phyloP scores from a whole-genome alignment of 1,140 invertebrate species.

The Arion vulgaris region DNA sequence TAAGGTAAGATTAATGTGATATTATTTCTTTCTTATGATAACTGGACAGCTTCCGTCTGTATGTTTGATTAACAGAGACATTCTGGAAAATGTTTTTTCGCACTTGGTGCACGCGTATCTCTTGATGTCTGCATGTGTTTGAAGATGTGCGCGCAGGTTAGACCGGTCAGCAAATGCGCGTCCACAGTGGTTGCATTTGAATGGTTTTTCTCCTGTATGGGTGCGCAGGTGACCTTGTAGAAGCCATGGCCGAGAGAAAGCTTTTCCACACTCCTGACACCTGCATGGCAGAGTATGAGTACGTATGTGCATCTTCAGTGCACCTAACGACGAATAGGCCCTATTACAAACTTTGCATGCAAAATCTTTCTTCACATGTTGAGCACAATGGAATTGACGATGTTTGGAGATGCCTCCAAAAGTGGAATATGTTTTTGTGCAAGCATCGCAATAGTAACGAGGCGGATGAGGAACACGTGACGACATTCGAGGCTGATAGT shows the following conservation, averaged over 20 bases:
- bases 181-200: constrained; percentile 84
- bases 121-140: constrained; percentile 98
- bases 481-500: neutral
- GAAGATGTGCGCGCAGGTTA: constrained; percentile 94
- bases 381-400: constrained; percentile 94
- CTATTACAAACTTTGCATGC: constrained; percentile 97
- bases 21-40: neutral
- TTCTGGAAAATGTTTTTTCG: constrained; percentile 96
- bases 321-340: constrained; percentile 93
- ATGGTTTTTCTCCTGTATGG: constrained; percentile 55
- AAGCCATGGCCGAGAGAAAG: constrained; percentile 65
- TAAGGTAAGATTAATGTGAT: too few species aligned
- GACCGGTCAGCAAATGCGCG: constrained; percentile 94
- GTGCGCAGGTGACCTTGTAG: constrained; percentile 66
- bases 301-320: constrained; percentile 98
- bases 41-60: constrained; percentile 81
- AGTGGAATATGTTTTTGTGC: constrained; percentile 96
- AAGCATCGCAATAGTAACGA: constrained; percentile 81
- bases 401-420: constrained; percentile 96
- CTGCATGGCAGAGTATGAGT: constrained; percentile 98
- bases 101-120: constrained; percentile 95
- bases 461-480: constrained; percentile 8
- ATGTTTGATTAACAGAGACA: constrained; percentile 95
- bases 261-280: constrained; percentile 90
- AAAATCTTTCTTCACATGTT: constrained; percentile 91